phyloP scores from a whole-genome alignment of 1,140 invertebrate species.

The Matsumurasca onukii region DNA sequence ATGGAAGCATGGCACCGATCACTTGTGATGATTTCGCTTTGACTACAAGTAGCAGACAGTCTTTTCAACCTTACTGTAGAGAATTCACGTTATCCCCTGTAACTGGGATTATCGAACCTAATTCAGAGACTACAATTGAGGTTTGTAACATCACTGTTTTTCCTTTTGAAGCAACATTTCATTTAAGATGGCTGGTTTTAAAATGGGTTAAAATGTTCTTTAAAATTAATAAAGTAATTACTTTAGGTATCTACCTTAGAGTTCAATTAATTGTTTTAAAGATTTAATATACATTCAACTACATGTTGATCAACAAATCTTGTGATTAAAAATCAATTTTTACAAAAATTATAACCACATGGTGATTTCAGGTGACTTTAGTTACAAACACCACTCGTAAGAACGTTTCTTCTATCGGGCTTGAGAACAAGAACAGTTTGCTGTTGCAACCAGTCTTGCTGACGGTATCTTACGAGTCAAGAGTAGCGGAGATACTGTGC shows the following conservation, averaged over 20 bases:
- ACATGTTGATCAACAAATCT: too few relatives aligned
- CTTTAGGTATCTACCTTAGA: too few relatives aligned
- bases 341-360: neutral
- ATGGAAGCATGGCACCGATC: neutral
- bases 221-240: too few relatives aligned
- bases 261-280: too few relatives aligned
- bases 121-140: neutral
- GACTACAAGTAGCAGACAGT: neutral
- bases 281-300: too few relatives aligned
- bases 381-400: neutral
- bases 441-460: slow-evolving; percentile 5
- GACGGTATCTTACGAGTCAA: neutral
- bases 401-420: neutral
- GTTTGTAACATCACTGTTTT: slow-evolving; percentile 2
- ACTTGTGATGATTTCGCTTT: slow-evolving; percentile 1
- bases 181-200: too few relatives aligned
- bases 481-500: neutral
- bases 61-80: neutral
- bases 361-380: neutral
- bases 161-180: too few relatives aligned
- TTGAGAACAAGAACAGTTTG: slow-evolving; percentile 1
- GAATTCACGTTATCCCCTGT: neutral
- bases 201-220: too few relatives aligned
- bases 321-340: too few relatives aligned
- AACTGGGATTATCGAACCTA: neutral